Evolutionary conservation across 2,113 vertebrate genomes (phyloP), one percentile per base, ranked within the genome.

Genomic region (Entosphenus tridentatus): DNA sequence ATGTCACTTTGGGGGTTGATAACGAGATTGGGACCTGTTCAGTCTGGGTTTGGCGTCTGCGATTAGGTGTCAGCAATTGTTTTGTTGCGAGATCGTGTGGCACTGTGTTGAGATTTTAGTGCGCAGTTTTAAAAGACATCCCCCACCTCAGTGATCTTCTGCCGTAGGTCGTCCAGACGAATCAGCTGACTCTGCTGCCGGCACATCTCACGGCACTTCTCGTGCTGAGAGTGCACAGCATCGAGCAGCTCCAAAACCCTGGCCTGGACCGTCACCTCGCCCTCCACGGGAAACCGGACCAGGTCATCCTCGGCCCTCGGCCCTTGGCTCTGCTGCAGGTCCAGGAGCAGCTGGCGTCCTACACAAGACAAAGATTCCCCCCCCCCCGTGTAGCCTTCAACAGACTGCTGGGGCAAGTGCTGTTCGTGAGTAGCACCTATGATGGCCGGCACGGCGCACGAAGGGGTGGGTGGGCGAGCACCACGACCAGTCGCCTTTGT

Each of bases 201-300:
- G 72, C 93, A 96, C 3, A 97, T 83, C 73, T 98, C 92, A 78
- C 96, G 93, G 78, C 96, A 98, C 69, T 83, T 81, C 0, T 90
- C 96, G 72, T 98, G 96, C 55, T 97, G 87, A 73, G 96, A 90
- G 69, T 90, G 77, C 67, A 98, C 84, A 0, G 93, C 96, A 79
- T 98, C 93, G 11, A 98, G 62, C 56, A 98, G 84, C 78, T 95
- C 95, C 87, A 96, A 89, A 57, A 98, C 93, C 78, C 93, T 90
- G 9, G 92, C 91, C 78, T 96, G 92, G 70, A 92, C 93, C 75
- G 96, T 81, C 16, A 96, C 81, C 73, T 98, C 93, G 21, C 96
- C 93, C 18, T 98, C 92, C 90, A 98, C 96, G 0, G 93, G 92
- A 56, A 89, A 87, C 93, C 93, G 96, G 1, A 88, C 82, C 1